Evolutionary conservation across 2,113 vertebrate species (phyloP), one percentile per base, ranked within the genome.

Genomic region (Bufo gargarizans): DNA sequence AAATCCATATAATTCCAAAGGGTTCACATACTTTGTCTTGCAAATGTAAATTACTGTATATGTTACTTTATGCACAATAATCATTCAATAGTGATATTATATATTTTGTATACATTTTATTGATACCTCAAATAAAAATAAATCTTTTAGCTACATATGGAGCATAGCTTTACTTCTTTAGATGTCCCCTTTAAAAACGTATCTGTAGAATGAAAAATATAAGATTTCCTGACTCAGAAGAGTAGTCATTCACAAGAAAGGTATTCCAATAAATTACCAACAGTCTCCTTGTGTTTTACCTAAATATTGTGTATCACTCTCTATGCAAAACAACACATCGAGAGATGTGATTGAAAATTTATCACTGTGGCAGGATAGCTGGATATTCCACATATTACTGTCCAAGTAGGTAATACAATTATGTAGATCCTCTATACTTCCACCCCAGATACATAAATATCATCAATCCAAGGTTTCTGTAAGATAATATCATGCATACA

Each of bases 401-500:
- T 82, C 86, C 78, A 82, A 88, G 79, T 63, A 82, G 67, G 67
- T 81, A 88, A 88, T 82, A 88, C 79, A 88, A 88, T 82, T 88
- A 76, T 82, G 79, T 88, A 76, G 86, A 88, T 88, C 55, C 61
- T 81, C 69, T 55, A 74, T 81, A 74, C 45, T 76, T 82, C 71
- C 55, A 50, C 33, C 56, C 55, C 56, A 59, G 56, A 76, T 83
- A 83, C 71, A 84, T 88, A 88, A 82, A 88, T 88, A 88, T 77
- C 80, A 88, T 82, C 69, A 82, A 76, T 74, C 86, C 79, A 88
- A 76, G 67, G 80, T 67, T 88, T 88, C 80, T 82, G 56, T 84
- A 84, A 87, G 77, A 87, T 87, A 87, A 88, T 83, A 50, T 76
- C 65, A 77, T 88, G 87, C 80, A 88, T 88, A 88, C 77, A 84